Percentiles rank a stretch among this genome's conserved stretches.
Conservation (phyloP, 1,140 invertebrate species). For the Anoplophora glabripennis region DNA sequence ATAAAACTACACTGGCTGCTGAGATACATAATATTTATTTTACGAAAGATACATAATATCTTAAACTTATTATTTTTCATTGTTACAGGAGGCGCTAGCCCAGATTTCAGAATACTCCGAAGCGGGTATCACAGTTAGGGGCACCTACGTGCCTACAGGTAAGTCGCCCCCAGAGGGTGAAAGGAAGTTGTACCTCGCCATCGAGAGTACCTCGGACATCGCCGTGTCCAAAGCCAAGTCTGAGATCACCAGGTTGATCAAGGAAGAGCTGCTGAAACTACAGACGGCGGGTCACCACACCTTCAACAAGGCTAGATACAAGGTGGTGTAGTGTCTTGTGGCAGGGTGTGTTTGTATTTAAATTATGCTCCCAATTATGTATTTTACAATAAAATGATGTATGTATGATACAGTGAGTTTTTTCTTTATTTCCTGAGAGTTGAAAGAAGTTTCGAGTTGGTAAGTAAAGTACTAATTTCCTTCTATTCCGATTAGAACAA, state of each 20-base stretch:
- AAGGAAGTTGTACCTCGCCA: slow-evolving; percentile 95
- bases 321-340: slow-evolving; percentile 73
- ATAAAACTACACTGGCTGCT: background rate
- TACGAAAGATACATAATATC: no score
- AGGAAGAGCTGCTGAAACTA: slow-evolving; percentile 93
- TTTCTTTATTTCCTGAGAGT: no score
- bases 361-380: background rate
- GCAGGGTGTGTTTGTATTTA: background rate
- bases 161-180: slow-evolving; percentile 91
- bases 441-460: no score
- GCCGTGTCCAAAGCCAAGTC: slow-evolving; percentile 97
- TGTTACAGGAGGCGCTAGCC: slow-evolving; percentile 79
- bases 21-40: background rate
- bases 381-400: no score
- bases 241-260: slow-evolving; percentile 96
- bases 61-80: no score
- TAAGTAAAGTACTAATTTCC: no score
- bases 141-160: slow-evolving; percentile 92
- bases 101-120: slow-evolving; percentile 99
- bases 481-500: no score
- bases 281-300: slow-evolving; percentile 83
- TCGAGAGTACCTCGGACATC: slow-evolving; percentile 96
- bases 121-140: slow-evolving; percentile 96
- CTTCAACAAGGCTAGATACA: slow-evolving; percentile 90
- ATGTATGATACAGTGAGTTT: no score